These are phyloP conservation scores for Tragelaphus buxtoni DNA, from an alignment of 2,113 vertebrate genomes.

Conservation along the genomic window DNA sequence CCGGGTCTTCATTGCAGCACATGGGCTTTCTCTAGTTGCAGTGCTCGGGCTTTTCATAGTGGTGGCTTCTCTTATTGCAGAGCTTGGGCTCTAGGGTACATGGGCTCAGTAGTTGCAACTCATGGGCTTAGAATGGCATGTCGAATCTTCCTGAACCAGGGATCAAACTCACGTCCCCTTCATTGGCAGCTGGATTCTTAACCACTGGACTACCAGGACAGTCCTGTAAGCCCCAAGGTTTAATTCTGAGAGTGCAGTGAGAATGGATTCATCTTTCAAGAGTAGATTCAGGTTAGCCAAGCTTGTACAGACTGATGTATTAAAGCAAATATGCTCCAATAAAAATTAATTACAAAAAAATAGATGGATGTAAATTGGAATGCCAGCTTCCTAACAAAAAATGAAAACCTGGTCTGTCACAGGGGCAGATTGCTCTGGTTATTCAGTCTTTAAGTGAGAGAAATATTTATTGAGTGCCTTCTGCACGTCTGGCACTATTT, in stretches of 20 bases:
- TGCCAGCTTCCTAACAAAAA: not conserved
- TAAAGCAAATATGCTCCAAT: not conserved
- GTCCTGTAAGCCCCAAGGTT: not conserved
- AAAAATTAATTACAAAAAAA: not conserved
- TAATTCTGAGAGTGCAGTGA: not conserved
- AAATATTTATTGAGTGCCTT: not conserved
- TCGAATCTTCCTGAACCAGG: not conserved
- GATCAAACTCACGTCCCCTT: not conserved
- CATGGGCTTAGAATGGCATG: not conserved
- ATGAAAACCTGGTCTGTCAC: not conserved
- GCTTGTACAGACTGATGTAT: not conserved
- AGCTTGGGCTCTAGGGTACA: not conserved
- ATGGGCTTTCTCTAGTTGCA: not conserved
- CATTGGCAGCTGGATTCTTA: not conserved
- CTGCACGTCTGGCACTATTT: not conserved
- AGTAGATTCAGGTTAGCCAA: not conserved
- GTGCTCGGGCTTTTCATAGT: not conserved
- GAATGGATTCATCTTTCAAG: not conserved
- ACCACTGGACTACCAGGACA: not conserved
- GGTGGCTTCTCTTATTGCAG: not conserved
- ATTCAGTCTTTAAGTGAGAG: not conserved
- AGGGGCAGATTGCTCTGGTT: not conserved
- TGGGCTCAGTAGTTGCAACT: not conserved
- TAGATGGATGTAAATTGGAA: not conserved
- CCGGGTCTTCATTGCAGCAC: not conserved